A percentile compares a stretch with the other conserved stretches of the same genome.
Evolutionary conservation across 2,888 invertebrate genomes (phyloP).

Genomic region (Apoderus coryli): DNA sequence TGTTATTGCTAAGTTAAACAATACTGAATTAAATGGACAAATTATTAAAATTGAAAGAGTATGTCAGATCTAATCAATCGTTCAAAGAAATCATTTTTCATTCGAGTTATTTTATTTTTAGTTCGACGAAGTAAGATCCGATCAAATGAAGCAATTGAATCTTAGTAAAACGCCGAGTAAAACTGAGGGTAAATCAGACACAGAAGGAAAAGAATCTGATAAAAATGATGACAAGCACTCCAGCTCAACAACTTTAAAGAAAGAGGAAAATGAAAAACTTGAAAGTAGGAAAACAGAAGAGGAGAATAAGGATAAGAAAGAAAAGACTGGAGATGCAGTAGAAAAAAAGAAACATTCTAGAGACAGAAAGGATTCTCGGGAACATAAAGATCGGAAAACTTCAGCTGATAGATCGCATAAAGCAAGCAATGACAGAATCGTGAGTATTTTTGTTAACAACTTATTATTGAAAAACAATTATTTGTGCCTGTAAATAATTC

Average conservation of each 20-base stretch:
- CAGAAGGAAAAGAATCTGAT: slow-evolving; percentile 16
- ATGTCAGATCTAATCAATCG: slow-evolving; percentile 33
- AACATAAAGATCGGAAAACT: slow-evolving; percentile 9
- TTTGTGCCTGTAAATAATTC: no score
- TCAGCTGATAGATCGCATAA: no score
- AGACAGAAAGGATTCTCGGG: slow-evolving; percentile 12
- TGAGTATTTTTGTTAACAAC: slow-evolving; percentile 5
- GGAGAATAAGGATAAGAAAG: slow-evolving; percentile 13
- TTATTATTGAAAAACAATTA: slow-evolving; percentile 7
- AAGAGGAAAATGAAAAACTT: slow-evolving; percentile 15
- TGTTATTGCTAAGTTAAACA: slow-evolving; percentile 80
- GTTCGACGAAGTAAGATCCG: slow-evolving; percentile 27
- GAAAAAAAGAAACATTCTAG: slow-evolving; percentile 6
- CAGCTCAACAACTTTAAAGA: no score
- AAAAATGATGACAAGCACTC: slow-evolving; percentile 15
- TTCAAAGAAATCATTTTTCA: not conserved
- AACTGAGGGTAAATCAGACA: slow-evolving; percentile 14
- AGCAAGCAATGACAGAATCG: slow-evolving; percentile 7
- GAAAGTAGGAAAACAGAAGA: slow-evolving; percentile 14
- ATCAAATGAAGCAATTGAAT: slow-evolving; percentile 27
- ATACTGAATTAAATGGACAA: slow-evolving; percentile 86
- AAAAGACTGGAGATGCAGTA: slow-evolving; percentile 11
- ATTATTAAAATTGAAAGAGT: slow-evolving; percentile 92
- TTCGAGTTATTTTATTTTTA: slow-evolving; percentile 12
- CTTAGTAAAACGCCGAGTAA: slow-evolving; percentile 9